Conservation (phyloP, 2,888 invertebrate genomes). For the Caradrina clavipalpis region DNA sequence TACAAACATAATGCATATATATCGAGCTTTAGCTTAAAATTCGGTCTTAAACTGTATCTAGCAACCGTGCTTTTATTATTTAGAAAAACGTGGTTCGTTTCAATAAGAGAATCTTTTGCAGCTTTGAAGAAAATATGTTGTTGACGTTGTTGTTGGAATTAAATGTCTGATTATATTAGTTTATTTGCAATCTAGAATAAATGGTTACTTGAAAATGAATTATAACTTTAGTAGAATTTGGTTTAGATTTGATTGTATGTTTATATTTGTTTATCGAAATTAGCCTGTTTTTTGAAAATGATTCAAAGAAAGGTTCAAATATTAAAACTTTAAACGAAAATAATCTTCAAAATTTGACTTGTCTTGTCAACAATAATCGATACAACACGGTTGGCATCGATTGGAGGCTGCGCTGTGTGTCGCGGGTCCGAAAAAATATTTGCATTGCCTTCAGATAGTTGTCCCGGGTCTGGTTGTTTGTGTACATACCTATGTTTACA, state of each 20-base stretch:
- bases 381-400: no score
- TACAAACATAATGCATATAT: conserved; percentile 50
- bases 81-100: conserved; percentile 48
- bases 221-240: no score
- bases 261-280: not conserved
- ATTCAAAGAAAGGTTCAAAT: not conserved
- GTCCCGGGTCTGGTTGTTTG: no score
- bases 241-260: no score
- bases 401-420: no score
- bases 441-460: no score
- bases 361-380: not conserved
- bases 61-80: conserved; percentile 31
- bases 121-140: conserved; percentile 19
- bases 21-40: conserved; percentile 50
- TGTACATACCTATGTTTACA: no score
- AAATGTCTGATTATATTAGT: not conserved
- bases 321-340: not conserved
- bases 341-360: not conserved
- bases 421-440: no score
- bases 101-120: conserved; percentile 25
- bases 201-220: no score
- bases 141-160: conserved; percentile 15
- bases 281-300: not conserved
- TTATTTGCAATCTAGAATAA: no score
- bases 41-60: conserved; percentile 39